Conservation (phyloP, 2,113 vertebrate genomes). For the Sinosuthora webbiana region DNA sequence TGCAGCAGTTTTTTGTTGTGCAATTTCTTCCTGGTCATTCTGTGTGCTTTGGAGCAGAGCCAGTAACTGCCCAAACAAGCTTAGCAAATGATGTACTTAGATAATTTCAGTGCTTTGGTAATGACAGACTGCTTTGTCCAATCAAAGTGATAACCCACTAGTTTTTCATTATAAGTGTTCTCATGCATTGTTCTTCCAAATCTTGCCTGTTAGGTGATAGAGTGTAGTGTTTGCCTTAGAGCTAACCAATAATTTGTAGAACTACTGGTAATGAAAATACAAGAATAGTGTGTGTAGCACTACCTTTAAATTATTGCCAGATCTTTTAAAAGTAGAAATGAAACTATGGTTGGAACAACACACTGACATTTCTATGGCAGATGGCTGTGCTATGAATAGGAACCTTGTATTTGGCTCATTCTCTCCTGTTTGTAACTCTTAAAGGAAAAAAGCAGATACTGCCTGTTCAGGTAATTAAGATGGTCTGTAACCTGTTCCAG, state of each 20-base stretch:
- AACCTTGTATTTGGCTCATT: neutral
- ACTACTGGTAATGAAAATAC: neutral
- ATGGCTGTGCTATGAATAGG: slow-evolving; percentile 1
- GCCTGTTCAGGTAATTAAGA: neutral
- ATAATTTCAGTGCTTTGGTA: neutral
- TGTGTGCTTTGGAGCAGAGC: neutral
- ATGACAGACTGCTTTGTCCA: neutral
- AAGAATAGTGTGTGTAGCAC: neutral
- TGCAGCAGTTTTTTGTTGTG: neutral
- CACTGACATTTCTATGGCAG: neutral
- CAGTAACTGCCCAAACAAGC: neutral
- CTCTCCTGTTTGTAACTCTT: neutral
- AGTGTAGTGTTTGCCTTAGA: neutral
- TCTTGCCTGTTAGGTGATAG: neutral
- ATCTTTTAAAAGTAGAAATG: neutral
- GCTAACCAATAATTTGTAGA: neutral
- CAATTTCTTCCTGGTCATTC: neutral
- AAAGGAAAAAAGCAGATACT: neutral
- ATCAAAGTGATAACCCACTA: neutral
- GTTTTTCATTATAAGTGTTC: neutral
- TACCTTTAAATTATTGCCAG: neutral
- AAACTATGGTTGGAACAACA: neutral
- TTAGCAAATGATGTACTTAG: neutral
- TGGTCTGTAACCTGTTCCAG: neutral
- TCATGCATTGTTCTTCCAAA: neutral